These are phyloP conservation scores for Proteles cristata DNA, from an alignment of 2,113 vertebrate genomes.

Conservation along the genomic window DNA sequence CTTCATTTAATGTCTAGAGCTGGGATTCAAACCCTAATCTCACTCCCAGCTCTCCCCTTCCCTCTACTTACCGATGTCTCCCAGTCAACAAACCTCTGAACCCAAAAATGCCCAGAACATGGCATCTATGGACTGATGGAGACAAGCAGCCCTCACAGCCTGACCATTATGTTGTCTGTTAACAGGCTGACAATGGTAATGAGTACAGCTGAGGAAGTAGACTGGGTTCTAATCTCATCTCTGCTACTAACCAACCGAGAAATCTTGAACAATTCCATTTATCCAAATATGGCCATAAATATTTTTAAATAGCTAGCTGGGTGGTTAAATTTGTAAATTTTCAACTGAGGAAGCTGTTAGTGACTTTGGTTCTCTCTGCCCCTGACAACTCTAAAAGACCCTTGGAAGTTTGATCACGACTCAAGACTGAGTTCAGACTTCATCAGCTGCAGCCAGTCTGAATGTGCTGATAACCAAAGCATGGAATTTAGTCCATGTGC, in stretches of 20 bases:
- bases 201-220: background rate
- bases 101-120: background rate
- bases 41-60: background rate
- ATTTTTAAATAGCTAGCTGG: slow-evolving; percentile 12
- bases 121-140: background rate
- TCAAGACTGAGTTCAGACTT: background rate
- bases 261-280: background rate
- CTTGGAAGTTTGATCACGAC: background rate
- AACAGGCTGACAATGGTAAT: background rate
- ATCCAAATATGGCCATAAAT: background rate
- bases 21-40: background rate
- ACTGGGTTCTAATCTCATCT: background rate
- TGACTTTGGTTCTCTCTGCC: background rate
- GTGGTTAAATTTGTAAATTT: background rate
- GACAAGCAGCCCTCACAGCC: background rate
- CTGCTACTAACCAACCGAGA: background rate
- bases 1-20: background rate
- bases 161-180: background rate
- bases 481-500: background rate
- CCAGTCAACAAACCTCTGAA: background rate
- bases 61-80: background rate
- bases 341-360: background rate
- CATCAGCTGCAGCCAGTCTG: background rate
- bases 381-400: background rate
- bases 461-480: background rate